These are phyloP conservation scores for Caenorhabditis virilis DNA, from an alignment of 2,888 invertebrate species.

Conservation along the genomic window DNA sequence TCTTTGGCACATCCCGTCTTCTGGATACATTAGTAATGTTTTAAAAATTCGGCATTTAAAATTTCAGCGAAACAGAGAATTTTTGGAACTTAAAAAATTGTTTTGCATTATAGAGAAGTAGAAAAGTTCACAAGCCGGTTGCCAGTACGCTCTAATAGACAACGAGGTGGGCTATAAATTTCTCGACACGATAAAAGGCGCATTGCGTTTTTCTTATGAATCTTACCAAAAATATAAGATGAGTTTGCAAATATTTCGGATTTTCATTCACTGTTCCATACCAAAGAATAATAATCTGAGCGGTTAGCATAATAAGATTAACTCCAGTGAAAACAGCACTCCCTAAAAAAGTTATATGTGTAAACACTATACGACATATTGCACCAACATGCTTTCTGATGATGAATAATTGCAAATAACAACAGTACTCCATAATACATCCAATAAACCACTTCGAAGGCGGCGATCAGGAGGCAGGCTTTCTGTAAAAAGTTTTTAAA, in stretches of 20 bases:
- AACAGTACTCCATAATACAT: conserved; percentile 40
- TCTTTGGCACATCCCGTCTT: no score
- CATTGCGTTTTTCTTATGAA: not conserved
- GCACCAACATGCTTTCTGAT: conserved; percentile 47
- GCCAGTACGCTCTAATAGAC: not conserved
- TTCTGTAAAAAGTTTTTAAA: conserved; percentile 20
- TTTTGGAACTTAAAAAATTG: no score
- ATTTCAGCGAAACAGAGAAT: no score
- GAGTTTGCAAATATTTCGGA: conserved; percentile 38
- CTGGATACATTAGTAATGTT: no score
- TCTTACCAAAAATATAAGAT: conserved; percentile 41
- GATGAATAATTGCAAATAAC: conserved; percentile 42
- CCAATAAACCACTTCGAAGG: conserved; percentile 45
- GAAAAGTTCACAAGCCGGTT: not conserved
- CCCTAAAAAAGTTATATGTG: conserved; percentile 27
- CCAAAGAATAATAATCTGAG: conserved; percentile 37
- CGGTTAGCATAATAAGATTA: conserved; percentile 40
- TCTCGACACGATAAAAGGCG: not conserved
- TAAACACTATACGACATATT: not conserved
- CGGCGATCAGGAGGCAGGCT: conserved; percentile 36
- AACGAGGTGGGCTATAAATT: not conserved
- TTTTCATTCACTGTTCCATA: conserved; percentile 34
- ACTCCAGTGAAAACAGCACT: conserved; percentile 43
- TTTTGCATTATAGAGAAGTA: no score
- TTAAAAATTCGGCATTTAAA: no score